Percentiles rank a stretch among this genome's conserved stretches.
phyloP scores from a whole-genome alignment of 1,140 invertebrate genomes.

The Drosophila burlai region DNA sequence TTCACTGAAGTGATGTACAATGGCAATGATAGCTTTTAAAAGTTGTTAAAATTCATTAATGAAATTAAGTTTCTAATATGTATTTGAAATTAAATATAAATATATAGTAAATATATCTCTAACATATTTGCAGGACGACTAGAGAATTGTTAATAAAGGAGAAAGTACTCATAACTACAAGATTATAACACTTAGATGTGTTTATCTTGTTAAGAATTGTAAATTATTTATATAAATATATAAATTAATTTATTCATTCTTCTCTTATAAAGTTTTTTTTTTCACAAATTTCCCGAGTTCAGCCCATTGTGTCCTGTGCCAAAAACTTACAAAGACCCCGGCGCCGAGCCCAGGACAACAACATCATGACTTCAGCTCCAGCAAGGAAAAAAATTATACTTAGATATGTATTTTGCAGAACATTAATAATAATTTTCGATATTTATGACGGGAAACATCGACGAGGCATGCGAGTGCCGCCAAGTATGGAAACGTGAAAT shows the following conservation, averaged over 20 bases:
- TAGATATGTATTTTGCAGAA: slow-evolving; percentile 38
- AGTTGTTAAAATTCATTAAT: too few relatives aligned
- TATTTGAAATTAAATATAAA: too few relatives aligned
- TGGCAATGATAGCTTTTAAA: background rate
- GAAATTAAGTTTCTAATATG: too few relatives aligned
- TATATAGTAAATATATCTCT: background rate
- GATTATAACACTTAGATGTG: too few relatives aligned
- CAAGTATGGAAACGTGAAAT: slow-evolving; percentile 65
- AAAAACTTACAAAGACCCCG: slow-evolving; percentile 59
- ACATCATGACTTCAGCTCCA: slow-evolving; percentile 17
- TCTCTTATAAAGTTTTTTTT: too few relatives aligned
- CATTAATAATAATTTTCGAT: slow-evolving; percentile 84
- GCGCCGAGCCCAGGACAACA: slow-evolving; percentile 21
- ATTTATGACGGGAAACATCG: slow-evolving; percentile 81
- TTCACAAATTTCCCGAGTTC: too few relatives aligned
- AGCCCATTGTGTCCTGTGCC: slow-evolving; percentile 21
- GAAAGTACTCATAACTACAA: too few relatives aligned
- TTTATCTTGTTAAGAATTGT: background rate
- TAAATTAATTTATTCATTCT: background rate
- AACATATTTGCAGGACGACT: too few relatives aligned
- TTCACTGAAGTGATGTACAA: slow-evolving; percentile 50
- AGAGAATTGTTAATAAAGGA: too few relatives aligned
- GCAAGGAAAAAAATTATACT: slow-evolving; percentile 31
- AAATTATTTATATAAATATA: background rate
- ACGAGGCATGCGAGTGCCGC: slow-evolving; percentile 52